Percentiles rank a stretch among this genome's conserved stretches.
Evolutionary conservation across 2,797 vertebrate genomes (phyloP).

Genomic region (Champsocephalus gunnari): DNA sequence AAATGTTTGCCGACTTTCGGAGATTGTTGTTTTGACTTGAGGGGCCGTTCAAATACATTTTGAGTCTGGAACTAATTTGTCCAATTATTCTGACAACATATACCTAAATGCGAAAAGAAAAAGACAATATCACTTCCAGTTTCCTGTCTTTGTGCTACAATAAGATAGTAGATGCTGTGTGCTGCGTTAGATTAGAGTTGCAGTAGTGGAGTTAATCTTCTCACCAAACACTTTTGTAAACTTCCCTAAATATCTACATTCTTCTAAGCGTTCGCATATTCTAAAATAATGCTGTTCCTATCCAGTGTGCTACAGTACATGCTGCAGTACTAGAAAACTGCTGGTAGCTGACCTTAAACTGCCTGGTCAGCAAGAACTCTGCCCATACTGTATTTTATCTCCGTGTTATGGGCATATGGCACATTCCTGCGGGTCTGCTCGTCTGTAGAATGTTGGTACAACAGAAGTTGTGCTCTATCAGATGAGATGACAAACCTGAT

Average conservation of each 20-base stretch:
- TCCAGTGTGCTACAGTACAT: neutral
- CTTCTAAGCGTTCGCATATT: neutral
- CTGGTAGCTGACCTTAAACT: constrained; percentile 28
- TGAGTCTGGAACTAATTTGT: no score
- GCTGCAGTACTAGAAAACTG: neutral
- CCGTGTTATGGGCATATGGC: constrained; percentile 26
- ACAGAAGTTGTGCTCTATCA: constrained; percentile 37
- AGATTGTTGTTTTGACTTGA: no score
- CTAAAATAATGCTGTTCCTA: neutral
- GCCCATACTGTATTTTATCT: constrained; percentile 42
- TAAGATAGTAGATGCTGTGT: neutral
- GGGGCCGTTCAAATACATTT: no score
- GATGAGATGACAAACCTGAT: constrained; percentile 72
- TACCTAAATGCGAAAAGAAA: no score
- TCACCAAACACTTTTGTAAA: neutral
- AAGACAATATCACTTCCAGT: neutral
- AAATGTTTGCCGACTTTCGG: no score
- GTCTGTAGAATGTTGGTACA: constrained; percentile 39
- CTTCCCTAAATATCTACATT: neutral
- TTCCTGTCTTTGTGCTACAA: neutral
- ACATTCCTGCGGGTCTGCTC: constrained; percentile 39
- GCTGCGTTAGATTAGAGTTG: neutral
- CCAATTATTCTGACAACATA: no score
- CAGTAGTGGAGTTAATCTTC: neutral
- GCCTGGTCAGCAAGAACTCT: constrained; percentile 24